Conservation (phyloP, 2,113 vertebrate species). For the Bujurquina vittata region DNA sequence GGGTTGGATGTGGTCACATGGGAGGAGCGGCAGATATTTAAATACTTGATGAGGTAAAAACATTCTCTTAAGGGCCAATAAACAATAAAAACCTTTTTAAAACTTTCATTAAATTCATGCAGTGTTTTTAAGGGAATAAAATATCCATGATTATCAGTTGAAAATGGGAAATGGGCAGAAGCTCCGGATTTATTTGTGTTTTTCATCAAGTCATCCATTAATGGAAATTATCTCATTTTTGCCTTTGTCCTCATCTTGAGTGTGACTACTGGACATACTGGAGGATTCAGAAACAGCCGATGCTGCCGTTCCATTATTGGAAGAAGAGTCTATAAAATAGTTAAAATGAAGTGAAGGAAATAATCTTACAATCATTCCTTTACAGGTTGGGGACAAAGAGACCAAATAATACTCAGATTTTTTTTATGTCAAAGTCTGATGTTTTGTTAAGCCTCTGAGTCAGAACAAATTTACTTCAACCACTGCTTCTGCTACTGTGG, state of each 20-base stretch:
- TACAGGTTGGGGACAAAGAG: too few relatives aligned
- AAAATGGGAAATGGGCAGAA: not conserved
- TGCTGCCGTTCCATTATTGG: not conserved
- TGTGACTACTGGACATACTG: too few relatives aligned
- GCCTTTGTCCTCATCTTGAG: too few relatives aligned
- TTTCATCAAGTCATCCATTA: not conserved
- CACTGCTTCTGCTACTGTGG: constrained; percentile 45
- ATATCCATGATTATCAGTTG: not conserved
- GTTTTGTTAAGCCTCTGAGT: constrained; percentile 7
- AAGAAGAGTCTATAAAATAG: not conserved
- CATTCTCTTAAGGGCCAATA: not conserved
- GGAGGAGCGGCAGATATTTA: not conserved
- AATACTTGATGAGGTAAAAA: not conserved
- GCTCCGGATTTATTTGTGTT: not conserved
- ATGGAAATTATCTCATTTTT: too few relatives aligned
- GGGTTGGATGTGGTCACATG: not conserved
- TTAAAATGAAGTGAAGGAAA: not conserved
- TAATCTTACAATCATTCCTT: not conserved
- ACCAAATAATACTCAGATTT: too few relatives aligned
- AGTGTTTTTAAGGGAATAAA: too few relatives aligned
- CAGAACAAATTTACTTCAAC: constrained; percentile 53
- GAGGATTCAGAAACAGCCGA: not conserved
- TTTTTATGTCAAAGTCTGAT: too few relatives aligned
- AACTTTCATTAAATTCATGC: not conserved
- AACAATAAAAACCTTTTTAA: not conserved